Evolutionary conservation across 2,888 invertebrate species (phyloP).

Genomic region (Chironomus tentans): DNA sequence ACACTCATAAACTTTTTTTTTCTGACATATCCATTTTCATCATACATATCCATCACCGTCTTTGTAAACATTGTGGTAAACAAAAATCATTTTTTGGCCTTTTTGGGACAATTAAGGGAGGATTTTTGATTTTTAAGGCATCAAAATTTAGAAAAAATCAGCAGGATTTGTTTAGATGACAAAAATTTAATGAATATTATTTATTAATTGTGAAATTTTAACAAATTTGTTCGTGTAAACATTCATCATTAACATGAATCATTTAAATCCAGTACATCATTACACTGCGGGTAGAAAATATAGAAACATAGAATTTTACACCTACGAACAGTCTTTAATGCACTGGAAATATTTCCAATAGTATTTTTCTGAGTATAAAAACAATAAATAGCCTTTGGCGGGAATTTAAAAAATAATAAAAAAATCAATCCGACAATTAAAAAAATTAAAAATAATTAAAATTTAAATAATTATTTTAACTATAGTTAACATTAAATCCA

Average conservation of each 20-base stretch:
- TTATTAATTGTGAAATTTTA: not conserved
- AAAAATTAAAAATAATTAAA: no score
- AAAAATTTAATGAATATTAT: not conserved
- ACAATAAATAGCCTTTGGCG: no score
- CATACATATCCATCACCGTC: not conserved
- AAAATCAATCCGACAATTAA: no score
- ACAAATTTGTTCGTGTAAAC: not conserved
- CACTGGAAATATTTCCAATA: no score
- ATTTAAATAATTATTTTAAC: no score
- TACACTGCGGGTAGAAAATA: not conserved
- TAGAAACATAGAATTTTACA: not conserved
- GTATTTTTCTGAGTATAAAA: no score
- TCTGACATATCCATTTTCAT: not conserved
- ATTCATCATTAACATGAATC: slow-evolving; percentile 1
- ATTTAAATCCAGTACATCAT: not conserved
- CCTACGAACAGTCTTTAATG: not conserved
- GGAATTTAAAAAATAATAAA: no score
- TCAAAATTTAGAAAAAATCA: no score
- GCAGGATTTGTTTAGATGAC: not conserved
- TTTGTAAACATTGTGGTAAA: slow-evolving; percentile 10
- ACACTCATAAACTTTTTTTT: not conserved
- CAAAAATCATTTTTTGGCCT: not conserved
- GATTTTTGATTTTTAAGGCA: not conserved
- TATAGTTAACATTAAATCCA: no score
- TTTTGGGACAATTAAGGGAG: not conserved